A percentile compares a stretch with the other conserved stretches of the same genome.
Conservation (phyloP, 2,113 vertebrate species). For the Isurus oxyrinchus region DNA sequence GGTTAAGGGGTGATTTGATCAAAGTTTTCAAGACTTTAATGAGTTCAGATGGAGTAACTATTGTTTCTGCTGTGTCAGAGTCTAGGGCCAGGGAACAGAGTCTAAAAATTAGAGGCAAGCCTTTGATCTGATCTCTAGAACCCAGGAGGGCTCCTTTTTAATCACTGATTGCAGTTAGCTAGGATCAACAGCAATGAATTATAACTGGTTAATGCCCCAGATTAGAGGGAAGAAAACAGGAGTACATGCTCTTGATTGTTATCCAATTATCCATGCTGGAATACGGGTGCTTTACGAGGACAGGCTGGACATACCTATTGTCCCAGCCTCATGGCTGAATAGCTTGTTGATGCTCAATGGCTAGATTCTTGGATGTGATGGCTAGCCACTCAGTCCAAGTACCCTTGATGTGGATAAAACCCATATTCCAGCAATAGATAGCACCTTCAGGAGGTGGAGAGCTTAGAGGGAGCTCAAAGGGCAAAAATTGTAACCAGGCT, state of each 20-base stretch:
- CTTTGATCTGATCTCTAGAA: not conserved
- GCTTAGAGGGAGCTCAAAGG: not conserved
- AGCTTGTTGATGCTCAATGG: not conserved
- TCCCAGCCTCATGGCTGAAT: not conserved
- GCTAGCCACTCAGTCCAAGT: not conserved
- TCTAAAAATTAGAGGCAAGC: no score
- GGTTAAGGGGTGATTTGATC: no score
- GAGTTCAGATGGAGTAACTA: no score
- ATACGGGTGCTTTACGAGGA: not conserved
- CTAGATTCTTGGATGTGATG: not conserved
- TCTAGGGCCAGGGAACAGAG: no score
- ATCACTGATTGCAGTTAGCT: not conserved
- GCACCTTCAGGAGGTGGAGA: not conserved
- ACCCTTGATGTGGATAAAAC: not conserved
- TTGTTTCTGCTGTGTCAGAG: no score
- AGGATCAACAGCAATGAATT: not conserved
- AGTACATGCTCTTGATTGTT: not conserved
- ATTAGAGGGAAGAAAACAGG: not conserved
- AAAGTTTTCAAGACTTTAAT: no score
- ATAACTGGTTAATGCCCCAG: not conserved
- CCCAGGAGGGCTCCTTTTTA: no score
- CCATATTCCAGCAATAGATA: not conserved
- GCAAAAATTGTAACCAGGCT: not conserved
- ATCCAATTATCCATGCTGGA: not conserved
- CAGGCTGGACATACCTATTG: not conserved